Base-by-base conservation (phyloP, 2,888 invertebrate species). In the Matsumyia berberina region DNA sequence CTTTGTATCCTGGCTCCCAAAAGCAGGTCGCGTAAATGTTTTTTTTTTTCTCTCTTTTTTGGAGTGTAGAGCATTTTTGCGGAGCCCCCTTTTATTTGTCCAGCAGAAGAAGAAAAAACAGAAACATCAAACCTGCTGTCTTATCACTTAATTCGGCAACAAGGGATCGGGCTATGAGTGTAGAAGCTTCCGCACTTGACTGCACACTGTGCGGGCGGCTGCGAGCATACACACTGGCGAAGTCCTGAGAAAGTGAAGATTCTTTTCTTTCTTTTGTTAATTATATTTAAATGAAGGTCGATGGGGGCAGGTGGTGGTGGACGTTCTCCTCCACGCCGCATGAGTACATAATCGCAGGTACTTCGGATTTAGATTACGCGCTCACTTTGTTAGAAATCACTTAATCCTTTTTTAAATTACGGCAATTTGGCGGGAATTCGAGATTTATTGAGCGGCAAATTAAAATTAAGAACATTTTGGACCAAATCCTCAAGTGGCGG, bases 321-420 rank as follows among this genome's bases (percentile, higher is more conserved):
- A 9, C 35, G 37, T 24, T 33, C 12, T 73, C 42, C 12, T 73
- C 15, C 8, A n/a, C 42, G 49, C 31, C 17, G 60, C 77, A 57
- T 67, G 60, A 33, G 66, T 39, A 73, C 67, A 73, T 83, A 73
- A 78, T 78, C 78, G 62, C 78, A 78, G 82, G 83, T 83, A 73
- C 82, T 78, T 73, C 49, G 57, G 62, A 78, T 78, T 78, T 67
- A 60, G 83, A 83, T 83, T 83, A 78, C 73, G 78, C 73, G 72
- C 67, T 78, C 73, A 73, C 78, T 78, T 83, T 73, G 78, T 73
- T 73, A 67, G 83, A 67, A 83, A 83, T 83, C 83, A 83, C 72
- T 78, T 83, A 83, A 83, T 83, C 78, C 83, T 83, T 83, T 78
- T 83, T 72, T 83, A 73, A 83, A 83, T 83, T 78, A 78, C 83